A percentile compares a stretch with the other conserved stretches of the same genome.
These are phyloP conservation scores for Drosophila bifasciata DNA, from an alignment of 1,140 invertebrate genomes.

Conservation along the genomic window DNA sequence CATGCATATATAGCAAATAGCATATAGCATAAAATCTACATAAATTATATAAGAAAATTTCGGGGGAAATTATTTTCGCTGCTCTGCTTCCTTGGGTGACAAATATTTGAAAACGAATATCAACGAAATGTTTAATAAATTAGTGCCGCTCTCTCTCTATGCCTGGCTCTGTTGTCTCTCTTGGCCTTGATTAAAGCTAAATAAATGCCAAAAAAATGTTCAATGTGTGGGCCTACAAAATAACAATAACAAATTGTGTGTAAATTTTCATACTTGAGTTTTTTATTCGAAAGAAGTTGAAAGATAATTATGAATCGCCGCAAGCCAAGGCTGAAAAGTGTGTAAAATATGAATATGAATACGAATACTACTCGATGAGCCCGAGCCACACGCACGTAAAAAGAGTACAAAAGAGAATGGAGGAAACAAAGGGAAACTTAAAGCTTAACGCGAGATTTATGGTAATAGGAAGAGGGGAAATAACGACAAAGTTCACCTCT, in stretches of 20 bases:
- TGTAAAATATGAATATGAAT: slow-evolving; percentile 6
- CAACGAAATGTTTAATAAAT: slow-evolving; percentile 45
- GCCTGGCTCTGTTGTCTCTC: neutral
- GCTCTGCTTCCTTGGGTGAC: slow-evolving; percentile 1
- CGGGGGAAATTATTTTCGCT: slow-evolving; percentile 4
- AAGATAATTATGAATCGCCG: slow-evolving; percentile 35
- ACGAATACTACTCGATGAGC: slow-evolving; percentile 16
- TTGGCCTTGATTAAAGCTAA: slow-evolving; percentile 39
- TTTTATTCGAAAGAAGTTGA: slow-evolving; percentile 33
- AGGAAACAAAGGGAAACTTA: slow-evolving; percentile 1
- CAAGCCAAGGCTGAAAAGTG: slow-evolving; percentile 28
- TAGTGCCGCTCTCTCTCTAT: slow-evolving; percentile 24
- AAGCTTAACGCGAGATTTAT: slow-evolving; percentile 6
- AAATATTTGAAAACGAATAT: slow-evolving; percentile 35
- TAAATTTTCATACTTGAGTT: slow-evolving; percentile 29
- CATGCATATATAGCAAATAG: slow-evolving; percentile 11
- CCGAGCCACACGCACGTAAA: neutral
- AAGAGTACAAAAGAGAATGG: slow-evolving; percentile 27
- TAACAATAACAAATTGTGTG: slow-evolving; percentile 27
- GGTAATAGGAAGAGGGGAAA: neutral
- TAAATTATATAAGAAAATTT: slow-evolving; percentile 48
- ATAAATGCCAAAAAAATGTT: slow-evolving; percentile 29
- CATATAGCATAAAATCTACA: slow-evolving; percentile 12
- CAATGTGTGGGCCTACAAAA: slow-evolving; percentile 33
- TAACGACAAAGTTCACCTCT: slow-evolving; percentile 2